These are phyloP conservation scores for Pogonomyrmex barbatus DNA, from an alignment of 1,140 invertebrate genomes.

Conservation along the genomic window DNA sequence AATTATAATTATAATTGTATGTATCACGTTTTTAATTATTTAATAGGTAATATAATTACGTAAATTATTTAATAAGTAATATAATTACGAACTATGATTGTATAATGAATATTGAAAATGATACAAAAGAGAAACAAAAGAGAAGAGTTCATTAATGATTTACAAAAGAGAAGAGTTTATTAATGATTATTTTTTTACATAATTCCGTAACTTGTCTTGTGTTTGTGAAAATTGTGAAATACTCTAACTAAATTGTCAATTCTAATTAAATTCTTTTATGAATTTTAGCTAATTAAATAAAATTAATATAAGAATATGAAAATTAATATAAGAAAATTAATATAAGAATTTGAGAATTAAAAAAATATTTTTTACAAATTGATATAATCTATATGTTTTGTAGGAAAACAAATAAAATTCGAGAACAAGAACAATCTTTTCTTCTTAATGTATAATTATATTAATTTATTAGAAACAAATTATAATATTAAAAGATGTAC, in stretches of 20 bases:
- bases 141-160: too few species aligned
- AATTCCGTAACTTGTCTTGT: not conserved
- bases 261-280: not conserved
- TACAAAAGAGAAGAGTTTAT: too few species aligned
- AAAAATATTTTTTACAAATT: too few species aligned
- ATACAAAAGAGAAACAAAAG: not conserved
- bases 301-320: not conserved
- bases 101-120: not conserved
- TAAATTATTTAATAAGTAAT: not conserved
- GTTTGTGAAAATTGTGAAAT: not conserved
- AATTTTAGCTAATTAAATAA: not conserved
- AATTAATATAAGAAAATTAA: not conserved
- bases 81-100: not conserved
- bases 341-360: too few species aligned
- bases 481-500: too few species aligned
- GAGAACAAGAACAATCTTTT: too few species aligned
- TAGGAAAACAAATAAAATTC: too few species aligned
- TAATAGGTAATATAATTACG: not conserved
- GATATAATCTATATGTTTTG: too few species aligned
- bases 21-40: not conserved
- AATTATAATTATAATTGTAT: not conserved
- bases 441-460: too few species aligned
- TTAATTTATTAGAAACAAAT: too few species aligned
- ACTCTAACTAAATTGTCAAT: too few species aligned
- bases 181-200: too few species aligned